These are phyloP conservation scores for Phalanger gymnotis DNA, from an alignment of 2,797 vertebrate genomes.

Conservation along the genomic window DNA sequence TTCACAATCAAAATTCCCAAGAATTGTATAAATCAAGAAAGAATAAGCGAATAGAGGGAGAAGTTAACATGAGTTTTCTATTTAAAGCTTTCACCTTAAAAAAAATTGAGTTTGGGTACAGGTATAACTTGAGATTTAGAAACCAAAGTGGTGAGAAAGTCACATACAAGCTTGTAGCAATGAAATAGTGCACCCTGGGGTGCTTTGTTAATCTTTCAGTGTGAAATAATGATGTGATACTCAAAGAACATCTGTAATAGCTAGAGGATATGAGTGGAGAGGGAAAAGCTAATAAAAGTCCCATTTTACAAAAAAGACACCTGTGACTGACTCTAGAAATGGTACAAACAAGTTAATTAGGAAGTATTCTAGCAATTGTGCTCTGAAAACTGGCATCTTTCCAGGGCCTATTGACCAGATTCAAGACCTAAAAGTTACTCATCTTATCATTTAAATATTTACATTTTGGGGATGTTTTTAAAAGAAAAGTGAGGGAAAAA, in stretches of 20 bases:
- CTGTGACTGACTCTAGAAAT: neutral
- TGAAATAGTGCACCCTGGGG: neutral
- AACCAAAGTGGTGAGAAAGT: neutral
- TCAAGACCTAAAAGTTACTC: too few species aligned
- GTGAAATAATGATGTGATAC: neutral
- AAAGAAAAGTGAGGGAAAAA: too few species aligned
- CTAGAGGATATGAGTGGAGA: neutral
- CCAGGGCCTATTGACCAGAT: too few species aligned
- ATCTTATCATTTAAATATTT: too few species aligned
- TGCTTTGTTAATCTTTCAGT: neutral
- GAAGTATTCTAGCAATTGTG: neutral
- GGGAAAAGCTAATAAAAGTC: neutral
- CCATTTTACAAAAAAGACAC: neutral
- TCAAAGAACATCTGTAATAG: neutral
- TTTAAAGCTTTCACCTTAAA: neutral
- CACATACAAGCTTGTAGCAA: neutral
- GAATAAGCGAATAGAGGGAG: too few species aligned
- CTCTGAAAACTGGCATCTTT: neutral
- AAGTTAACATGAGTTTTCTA: neutral
- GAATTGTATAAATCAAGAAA: too few species aligned
- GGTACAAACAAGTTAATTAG: neutral
- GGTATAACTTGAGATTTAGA: neutral
- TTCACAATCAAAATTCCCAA: too few species aligned
- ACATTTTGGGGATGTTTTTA: too few species aligned
- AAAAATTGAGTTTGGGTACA: neutral